phyloP scores from a whole-genome alignment of 2,888 invertebrate species.

The Patella pellucida region DNA sequence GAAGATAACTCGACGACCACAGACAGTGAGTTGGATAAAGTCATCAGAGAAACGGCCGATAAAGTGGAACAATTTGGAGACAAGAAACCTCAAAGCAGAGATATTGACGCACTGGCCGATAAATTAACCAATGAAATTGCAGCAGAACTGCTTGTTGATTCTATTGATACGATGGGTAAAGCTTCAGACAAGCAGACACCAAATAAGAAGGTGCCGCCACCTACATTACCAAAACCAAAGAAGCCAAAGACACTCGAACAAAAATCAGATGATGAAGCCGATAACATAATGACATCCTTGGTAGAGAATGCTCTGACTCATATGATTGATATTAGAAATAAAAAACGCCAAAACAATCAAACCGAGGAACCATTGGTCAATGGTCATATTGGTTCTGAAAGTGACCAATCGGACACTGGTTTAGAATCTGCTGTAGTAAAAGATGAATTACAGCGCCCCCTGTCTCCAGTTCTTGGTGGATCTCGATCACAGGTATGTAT shows the following conservation, averaged over 20 bases:
- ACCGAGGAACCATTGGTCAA: constrained; percentile 17
- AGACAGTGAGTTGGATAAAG: constrained; percentile 40
- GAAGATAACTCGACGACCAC: constrained; percentile 37
- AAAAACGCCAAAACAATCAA: constrained; percentile 23
- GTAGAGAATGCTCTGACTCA: constrained; percentile 63
- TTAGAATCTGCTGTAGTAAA: not conserved
- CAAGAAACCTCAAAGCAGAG: constrained; percentile 6
- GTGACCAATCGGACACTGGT: constrained; percentile 3
- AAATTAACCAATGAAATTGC: constrained; percentile 57
- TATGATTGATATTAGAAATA: constrained; percentile 56
- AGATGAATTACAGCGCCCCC: constrained; percentile 39
- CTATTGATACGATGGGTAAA: constrained; percentile 43
- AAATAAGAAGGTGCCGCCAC: constrained; percentile 41
- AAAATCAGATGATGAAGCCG: constrained; percentile 45
- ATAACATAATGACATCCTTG: constrained; percentile 54
- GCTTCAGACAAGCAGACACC: constrained; percentile 43
- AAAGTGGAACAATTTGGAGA: constrained; percentile 32
- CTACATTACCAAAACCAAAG: constrained; percentile 47
- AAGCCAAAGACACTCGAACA: constrained; percentile 22
- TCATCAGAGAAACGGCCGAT: constrained; percentile 32
- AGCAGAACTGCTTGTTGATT: constrained; percentile 49
- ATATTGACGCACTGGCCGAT: constrained; percentile 43
- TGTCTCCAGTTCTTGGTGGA: constrained; percentile 54
- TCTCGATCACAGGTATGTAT: constrained; percentile 28
- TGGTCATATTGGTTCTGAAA: constrained; percentile 23